Evolutionary conservation across 2,888 invertebrate genomes (phyloP), one percentile per base, ranked within the genome.

Genomic region (Agrotis puta): DNA sequence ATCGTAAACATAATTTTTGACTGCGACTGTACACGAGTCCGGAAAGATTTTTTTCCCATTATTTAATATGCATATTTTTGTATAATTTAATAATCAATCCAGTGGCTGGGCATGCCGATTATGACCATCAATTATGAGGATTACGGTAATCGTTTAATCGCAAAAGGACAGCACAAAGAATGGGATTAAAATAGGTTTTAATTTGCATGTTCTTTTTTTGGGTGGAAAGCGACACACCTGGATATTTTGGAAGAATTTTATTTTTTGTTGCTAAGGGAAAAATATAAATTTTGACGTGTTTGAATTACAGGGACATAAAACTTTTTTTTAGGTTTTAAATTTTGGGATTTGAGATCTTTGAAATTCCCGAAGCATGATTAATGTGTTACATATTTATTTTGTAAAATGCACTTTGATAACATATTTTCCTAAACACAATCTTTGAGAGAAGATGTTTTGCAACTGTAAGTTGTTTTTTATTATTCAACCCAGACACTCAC

Each of bases 11-110:
- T 7, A 48, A 64, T 54, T 54, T 71, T 14, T 43, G n/a, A 27
- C 24, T 14, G 1, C 16, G 20, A 48, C 39, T 54, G 33, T 77
- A 73, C 43, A 43, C 70, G 68, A 71, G 68, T 11, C 18, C 65
- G 61, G 64, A 82, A 83, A 81, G 64, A 81, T 79, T 85, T 83
- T 72, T 81, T 74, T 67, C 66, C 51, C 59, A 51, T 81, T 82
- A 77, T 87, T 84, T 83, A 86, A 85, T 83, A 85, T 87, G 82
- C 82, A 82, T 88, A 84, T 85, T 89, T 86, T 81, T 83, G 79
- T 76, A 79, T 83, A 83, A 83, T 81, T 78, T 81, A 77, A 74
- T 82, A 85, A 82, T 84, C 82, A 82, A 82, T 83, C 62, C 74
- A 67, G 64, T 47, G 67, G 33, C 64, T 78, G 81, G 76, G 74